phyloP scores from a whole-genome alignment of 2,797 vertebrate genomes.

The Oryzias dopingdopingensis region DNA sequence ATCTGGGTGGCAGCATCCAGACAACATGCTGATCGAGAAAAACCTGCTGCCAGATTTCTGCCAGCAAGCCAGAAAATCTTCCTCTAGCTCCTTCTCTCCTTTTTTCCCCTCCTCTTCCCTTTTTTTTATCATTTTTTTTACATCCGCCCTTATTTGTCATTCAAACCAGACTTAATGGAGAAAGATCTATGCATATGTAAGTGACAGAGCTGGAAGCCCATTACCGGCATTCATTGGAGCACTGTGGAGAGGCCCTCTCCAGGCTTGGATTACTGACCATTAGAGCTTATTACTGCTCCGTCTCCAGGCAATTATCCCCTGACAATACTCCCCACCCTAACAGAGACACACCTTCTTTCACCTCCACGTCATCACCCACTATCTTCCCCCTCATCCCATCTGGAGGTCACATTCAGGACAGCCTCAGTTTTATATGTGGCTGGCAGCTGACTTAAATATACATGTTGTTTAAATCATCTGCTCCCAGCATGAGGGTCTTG shows the following conservation, averaged over 20 bases:
- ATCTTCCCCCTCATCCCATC: conserved; percentile 41
- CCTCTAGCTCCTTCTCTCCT: conserved; percentile 26
- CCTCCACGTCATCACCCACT: conserved; percentile 33
- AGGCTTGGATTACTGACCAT: conserved; percentile 84
- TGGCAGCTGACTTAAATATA: conserved; percentile 31
- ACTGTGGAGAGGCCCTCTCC: conserved; percentile 80
- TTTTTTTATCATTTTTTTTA: conserved; percentile 42
- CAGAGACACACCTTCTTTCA: conserved; percentile 18
- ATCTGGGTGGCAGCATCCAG: conserved; percentile 76
- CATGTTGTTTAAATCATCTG: conserved; percentile 37
- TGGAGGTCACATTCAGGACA: conserved; percentile 25
- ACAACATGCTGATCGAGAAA: conserved; percentile 89
- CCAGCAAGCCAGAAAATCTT: conserved; percentile 75
- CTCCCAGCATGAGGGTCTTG: conserved; percentile 37
- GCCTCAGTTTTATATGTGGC: conserved; percentile 21
- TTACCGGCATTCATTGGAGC: conserved; percentile 83
- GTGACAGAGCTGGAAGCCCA: conserved; percentile 82
- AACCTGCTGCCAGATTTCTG: conserved; percentile 82
- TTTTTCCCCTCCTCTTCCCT: conserved; percentile 38
- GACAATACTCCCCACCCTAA: conserved; percentile 34
- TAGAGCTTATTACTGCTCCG: conserved; percentile 78
- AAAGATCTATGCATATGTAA: conserved; percentile 85
- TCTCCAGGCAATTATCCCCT: conserved; percentile 77
- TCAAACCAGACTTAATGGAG: conserved; percentile 84
- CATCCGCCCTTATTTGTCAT: conserved; percentile 86